These are phyloP conservation scores for Vidua chalybeata DNA, from an alignment of 2,113 vertebrate genomes.

Conservation along the genomic window DNA sequence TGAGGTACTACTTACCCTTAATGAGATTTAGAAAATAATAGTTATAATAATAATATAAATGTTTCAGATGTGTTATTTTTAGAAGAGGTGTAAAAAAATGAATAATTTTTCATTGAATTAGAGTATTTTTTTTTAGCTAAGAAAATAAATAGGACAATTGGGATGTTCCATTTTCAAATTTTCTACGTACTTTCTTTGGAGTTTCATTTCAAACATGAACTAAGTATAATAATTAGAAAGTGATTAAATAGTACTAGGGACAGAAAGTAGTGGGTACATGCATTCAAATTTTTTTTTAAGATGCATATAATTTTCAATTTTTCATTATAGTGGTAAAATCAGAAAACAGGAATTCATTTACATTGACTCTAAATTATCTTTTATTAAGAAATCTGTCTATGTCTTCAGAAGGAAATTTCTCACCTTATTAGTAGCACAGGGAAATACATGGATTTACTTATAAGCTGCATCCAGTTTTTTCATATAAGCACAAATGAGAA, in stretches of 20 bases:
- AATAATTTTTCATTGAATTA: not conserved
- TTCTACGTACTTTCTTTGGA: not conserved
- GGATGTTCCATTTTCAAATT: not conserved
- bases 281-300: not conserved
- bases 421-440: not conserved
- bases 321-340: not conserved
- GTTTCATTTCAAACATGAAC: not conserved
- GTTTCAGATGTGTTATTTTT: not conserved
- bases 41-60: not conserved
- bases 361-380: not conserved
- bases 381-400: not conserved
- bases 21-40: not conserved
- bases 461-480: not conserved
- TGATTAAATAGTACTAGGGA: not conserved
- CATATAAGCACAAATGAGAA: not conserved
- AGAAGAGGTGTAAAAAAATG: not conserved
- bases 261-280: not conserved
- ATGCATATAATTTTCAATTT: not conserved
- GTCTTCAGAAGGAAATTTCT: not conserved
- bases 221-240: not conserved
- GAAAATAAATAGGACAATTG: not conserved
- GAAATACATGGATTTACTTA: not conserved
- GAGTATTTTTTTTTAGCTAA: not conserved
- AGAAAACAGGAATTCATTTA: not conserved
- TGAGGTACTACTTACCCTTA: not conserved